phyloP scores from a whole-genome alignment of 2,113 vertebrate species.

The Madoqua kirkii region DNA sequence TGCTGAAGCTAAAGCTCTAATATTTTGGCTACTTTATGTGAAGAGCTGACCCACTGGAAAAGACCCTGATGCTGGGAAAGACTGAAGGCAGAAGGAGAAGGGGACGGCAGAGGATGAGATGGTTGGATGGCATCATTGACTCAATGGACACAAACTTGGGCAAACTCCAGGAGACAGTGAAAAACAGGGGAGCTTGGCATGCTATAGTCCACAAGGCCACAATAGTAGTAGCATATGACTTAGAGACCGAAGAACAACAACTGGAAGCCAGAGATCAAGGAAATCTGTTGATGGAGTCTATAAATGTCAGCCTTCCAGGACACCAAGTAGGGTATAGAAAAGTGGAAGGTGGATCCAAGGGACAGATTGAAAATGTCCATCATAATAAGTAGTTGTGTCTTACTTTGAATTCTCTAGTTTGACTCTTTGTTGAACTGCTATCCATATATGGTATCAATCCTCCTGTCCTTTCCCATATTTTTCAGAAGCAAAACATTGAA shows the following conservation, averaged over 20 bases:
- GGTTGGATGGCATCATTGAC: not conserved
- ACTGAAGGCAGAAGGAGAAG: not conserved
- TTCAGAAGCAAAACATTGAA: not conserved
- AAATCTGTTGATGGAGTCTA: fast-evolving
- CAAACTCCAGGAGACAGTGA: not conserved
- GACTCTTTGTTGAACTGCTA: not conserved
- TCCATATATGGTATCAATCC: not conserved
- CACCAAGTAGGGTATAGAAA: not conserved
- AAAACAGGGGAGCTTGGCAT: not conserved
- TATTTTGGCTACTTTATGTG: not conserved
- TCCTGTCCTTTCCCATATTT: not conserved
- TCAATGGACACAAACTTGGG: not conserved
- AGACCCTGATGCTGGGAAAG: not conserved
- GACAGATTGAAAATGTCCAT: not conserved
- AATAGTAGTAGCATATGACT: not conserved
- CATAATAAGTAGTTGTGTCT: not conserved
- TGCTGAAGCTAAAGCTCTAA: not conserved
- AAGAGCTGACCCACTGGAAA: not conserved
- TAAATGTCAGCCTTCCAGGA: not conserved
- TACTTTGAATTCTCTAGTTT: not conserved
- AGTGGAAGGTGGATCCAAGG: not conserved
- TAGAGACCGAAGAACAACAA: not conserved
- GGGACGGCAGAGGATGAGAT: not conserved
- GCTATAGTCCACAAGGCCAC: not conserved
- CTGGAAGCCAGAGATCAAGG: not conserved